These are phyloP conservation scores for Myrmecophaga tridactyla DNA, from an alignment of 2,113 vertebrate species.

Conservation along the genomic window DNA sequence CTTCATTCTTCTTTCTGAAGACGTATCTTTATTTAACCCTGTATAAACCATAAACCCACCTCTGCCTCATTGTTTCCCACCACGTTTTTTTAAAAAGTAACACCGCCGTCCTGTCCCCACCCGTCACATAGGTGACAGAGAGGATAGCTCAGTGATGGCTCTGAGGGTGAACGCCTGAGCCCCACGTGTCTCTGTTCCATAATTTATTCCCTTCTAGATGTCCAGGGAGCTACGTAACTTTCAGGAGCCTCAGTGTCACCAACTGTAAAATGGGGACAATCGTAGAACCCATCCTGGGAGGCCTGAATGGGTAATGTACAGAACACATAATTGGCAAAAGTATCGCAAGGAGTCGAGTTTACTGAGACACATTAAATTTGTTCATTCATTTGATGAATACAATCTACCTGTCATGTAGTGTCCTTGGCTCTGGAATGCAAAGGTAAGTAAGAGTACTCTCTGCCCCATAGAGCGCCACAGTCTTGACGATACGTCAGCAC, in stretches of 20 bases:
- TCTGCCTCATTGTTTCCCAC: neutral
- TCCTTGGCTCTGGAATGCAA: neutral
- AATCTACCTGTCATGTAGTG: neutral
- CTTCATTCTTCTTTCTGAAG: neutral
- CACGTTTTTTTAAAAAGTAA: neutral
- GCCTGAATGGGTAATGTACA: no score
- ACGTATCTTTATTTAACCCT: neutral
- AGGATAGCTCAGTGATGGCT: neutral
- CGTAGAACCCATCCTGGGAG: neutral
- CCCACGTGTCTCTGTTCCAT: neutral
- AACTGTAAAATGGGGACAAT: neutral
- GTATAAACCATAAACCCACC: neutral
- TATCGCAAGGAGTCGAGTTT: neutral
- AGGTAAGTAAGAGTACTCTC: no score
- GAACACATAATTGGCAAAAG: neutral
- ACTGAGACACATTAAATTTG: neutral
- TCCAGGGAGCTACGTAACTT: neutral
- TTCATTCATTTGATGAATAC: neutral
- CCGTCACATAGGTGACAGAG: rapidly evolving
- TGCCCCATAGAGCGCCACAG: neutral
- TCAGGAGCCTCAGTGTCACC: neutral
- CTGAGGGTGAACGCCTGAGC: neutral
- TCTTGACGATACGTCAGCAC: neutral
- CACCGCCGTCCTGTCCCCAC: neutral
- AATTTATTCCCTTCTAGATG: neutral